Conservation (phyloP, 1,140 invertebrate species). For the Vanessa atalanta region DNA sequence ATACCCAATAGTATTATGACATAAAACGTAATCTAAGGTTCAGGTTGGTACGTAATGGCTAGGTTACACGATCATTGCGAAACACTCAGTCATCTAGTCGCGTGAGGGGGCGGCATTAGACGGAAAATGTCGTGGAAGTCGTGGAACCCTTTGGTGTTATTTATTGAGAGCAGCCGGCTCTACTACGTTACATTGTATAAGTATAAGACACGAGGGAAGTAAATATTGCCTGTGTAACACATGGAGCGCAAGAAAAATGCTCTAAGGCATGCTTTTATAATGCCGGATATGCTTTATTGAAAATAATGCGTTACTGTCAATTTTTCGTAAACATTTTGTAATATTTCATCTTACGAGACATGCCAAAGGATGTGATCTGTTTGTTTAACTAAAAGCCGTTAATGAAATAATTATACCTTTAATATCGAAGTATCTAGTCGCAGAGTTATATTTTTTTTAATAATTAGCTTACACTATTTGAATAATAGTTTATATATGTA, state of each 20-base stretch:
- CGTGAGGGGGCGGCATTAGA: constrained; percentile 69
- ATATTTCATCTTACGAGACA: too few relatives aligned
- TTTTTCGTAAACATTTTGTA: too few relatives aligned
- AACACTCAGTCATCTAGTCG: constrained; percentile 46
- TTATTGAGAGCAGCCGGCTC: constrained; percentile 61
- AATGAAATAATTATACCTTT: too few relatives aligned
- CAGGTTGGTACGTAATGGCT: constrained; percentile 31
- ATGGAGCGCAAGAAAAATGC: constrained; percentile 1
- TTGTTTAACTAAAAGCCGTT: too few relatives aligned
- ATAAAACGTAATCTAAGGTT: constrained; percentile 44
- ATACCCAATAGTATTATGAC: constrained; percentile 41
- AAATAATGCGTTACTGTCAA: too few relatives aligned
- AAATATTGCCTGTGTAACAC: constrained; percentile 25
- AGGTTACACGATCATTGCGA: constrained; percentile 45
- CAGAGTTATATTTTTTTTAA: too few relatives aligned
- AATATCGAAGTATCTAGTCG: too few relatives aligned
- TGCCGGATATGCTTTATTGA: too few relatives aligned
- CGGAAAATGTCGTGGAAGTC: constrained; percentile 39
- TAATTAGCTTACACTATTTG: too few relatives aligned
- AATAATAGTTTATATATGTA: too few relatives aligned
- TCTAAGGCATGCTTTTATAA: background rate
- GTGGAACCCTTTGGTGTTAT: constrained; percentile 72
- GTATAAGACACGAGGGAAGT: constrained; percentile 19
- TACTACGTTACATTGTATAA: constrained; percentile 28
- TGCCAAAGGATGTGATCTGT: too few relatives aligned